Base-by-base conservation (phyloP, 2,888 invertebrate genomes). In the Chesias legatella region DNA sequence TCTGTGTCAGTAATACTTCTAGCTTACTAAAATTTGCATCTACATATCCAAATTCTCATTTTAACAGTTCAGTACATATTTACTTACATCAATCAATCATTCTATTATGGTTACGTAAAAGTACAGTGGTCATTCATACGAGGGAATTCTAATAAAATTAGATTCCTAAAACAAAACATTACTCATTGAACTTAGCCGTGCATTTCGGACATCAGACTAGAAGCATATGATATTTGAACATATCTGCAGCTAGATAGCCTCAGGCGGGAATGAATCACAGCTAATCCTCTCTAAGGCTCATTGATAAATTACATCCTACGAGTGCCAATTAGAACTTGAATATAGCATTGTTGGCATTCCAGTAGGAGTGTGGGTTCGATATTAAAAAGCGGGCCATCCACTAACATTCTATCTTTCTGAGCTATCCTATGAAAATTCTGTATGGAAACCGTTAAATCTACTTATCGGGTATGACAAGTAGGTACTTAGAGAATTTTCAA, bases 201-300 rank as follows among this genome's bases (percentile, higher is more conserved):
- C 23, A 30, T 17, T 39, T 52, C 53, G 46, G 50, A 45, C 38
- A 35, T 48, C 48, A 49, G n/a, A n/a, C n/a, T n/a, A n/a, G 44
- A 32, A 46, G 42, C 20, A 33, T 45, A 53, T 53, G 58, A 38
- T 42, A 45, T 26, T 35, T 43, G 31, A 28, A 49, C 31, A 38
- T 44, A 57, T 53, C 44, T 44, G 52, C 43, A 41, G 40, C 44
- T 53, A 45, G 49, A 56, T 55, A 45, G 47, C 60, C 51, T 40
- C 39, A 33, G 50, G 58, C 60, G 41, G 33, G 51, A 47, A 51
- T 58, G 51, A 59, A 51, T 63, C 56, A 58, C 44, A 39, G 29
- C 32, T 45, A 40, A 41, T 36, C 45, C 36, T 10, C 23, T 29
- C 38, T 32, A 28, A 31, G 34, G 28, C 31, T 39, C 44, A 39